Evolutionary conservation across 2,888 invertebrate genomes (phyloP), one percentile per base, ranked within the genome.

Genomic region (Rotaria magnacalcarata): DNA sequence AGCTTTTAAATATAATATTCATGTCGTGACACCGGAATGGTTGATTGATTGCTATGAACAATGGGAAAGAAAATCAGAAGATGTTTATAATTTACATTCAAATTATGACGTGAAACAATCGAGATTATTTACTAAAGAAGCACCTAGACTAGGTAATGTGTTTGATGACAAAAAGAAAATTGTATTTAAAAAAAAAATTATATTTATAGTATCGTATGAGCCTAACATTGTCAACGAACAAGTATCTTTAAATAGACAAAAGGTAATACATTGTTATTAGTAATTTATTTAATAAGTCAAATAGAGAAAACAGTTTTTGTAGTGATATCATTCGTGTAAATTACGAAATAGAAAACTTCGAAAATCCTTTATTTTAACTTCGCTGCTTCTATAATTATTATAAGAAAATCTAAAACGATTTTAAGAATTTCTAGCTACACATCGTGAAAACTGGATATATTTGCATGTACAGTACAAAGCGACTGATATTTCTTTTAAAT

Each of bases 1-100:
- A 27, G 85, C 85, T 27, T 43, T 85, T 2, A 86, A 85, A 58
- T 85, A 74, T 41, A 86, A 86, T 84, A 86, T 86, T 8, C 58
- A 86, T 80, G 86, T 86, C 41, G 85, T 86, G 10, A 86, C 86
- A 54, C 86, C 85, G 6, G 86, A 86, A 60, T 86, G 86, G 86
- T 41, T 86, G 24, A 86, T 86, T 50, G 84, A 86, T 80, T 86
- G 85, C 60, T 75, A 86, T 86, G 85, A 86, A 75, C 75, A 84
- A 85, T 86, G 86, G 86, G 56, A 34, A 56, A 43, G 67, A 34
- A 85, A 75, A 60, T 47, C 85, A 34, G 86, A 85, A 84, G 80
- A 58, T 52, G 27, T 27, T 7, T 86, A 84, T 56, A 85, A 56
- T 43, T 60, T 86, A 27, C 85, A 67, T 60, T 56, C 85, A 24